Base-by-base conservation (phyloP, 2,797 vertebrate species). In the Forpus xanthops region DNA sequence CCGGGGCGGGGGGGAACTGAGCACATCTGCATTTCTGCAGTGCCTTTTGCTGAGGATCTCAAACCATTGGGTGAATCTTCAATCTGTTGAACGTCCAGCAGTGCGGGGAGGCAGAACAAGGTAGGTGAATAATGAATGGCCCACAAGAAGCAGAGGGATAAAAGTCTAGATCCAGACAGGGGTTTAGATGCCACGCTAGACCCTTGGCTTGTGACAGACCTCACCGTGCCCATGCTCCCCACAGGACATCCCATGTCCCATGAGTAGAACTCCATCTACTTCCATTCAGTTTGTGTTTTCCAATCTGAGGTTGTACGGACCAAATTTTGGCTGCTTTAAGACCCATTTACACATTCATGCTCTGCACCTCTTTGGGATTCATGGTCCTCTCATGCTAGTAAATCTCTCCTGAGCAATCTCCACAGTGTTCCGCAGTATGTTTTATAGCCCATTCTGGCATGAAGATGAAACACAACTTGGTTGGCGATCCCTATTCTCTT, bases 1-100 rank as follows among this genome's bases (percentile, higher is more conserved):
- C n/a, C n/a, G 8, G 12, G 19, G 15, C 21, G 30, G 39, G 18
- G 39, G 30, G 50, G 70, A 68, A 77, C 31, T 35, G 76, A 89
- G 74, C 42, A 55, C 81, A 83, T 90, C 82, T 96, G 81, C 93
- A 87, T 93, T 85, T 93, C 82, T 81, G 41, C 72, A 41, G 41
- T 61, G 83, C 44, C 27, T 94, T 90, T 82, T 60, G 25, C 27
- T 25, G 42, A 52, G 45, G 88, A 79, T 91, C 88, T 82, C 82
- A 68, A 81, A 94, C 84, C 62, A 71, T 62, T n/a, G 15, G n/a
- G 35, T 76, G 65, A 74, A 87, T 30, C 50, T 84, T 8, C 44
- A 8, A 42, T 41, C 25, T 14, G 21, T 68, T 78, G 37, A 62
- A 76, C 49, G 85, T 83, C 23, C 72, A 88, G 79, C 39, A 55